Evolutionary conservation across 1,140 invertebrate genomes (phyloP).

Genomic region (Drosophila miranda): DNA sequence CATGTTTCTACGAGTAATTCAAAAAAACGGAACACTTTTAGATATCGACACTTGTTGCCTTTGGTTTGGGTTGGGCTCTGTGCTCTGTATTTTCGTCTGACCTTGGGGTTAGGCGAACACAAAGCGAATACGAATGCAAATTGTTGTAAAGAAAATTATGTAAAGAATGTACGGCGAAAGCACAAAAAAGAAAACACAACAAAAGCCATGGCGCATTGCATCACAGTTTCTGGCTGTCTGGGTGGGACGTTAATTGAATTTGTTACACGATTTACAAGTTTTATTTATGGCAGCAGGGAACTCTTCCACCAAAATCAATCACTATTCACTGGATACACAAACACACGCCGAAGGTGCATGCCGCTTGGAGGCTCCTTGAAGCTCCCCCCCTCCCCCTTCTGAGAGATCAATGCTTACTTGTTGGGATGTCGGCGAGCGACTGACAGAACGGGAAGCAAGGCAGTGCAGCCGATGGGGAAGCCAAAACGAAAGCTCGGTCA

Average conservation of each 20-base stretch:
- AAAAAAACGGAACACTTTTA: background rate
- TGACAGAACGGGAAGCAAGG: conserved; percentile 43
- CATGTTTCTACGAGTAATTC: conserved; percentile 3
- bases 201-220: conserved; percentile 43
- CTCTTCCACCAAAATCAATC: background rate
- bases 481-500: conserved; percentile 37
- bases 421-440: conserved; percentile 49
- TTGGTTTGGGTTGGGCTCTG: conserved; percentile 5
- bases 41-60: conserved; percentile 60
- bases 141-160: conserved; percentile 51
- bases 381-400: background rate
- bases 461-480: background rate
- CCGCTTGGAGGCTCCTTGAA: background rate
- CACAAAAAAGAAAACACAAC: conserved; percentile 29
- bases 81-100: conserved; percentile 36
- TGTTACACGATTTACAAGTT: conserved; percentile 2
- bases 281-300: conserved; percentile 1
- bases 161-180: conserved; percentile 51
- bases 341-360: background rate
- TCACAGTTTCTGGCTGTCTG: conserved; percentile 21
- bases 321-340: conserved; percentile 22
- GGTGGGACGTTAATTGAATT: conserved; percentile 5
- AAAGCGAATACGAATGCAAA: conserved; percentile 51
- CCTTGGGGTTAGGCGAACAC: conserved; percentile 44
- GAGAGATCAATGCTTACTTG: conserved; percentile 31